These are phyloP conservation scores for Dryadula phaetusa DNA, from an alignment of 2,888 invertebrate species.

Conservation along the genomic window DNA sequence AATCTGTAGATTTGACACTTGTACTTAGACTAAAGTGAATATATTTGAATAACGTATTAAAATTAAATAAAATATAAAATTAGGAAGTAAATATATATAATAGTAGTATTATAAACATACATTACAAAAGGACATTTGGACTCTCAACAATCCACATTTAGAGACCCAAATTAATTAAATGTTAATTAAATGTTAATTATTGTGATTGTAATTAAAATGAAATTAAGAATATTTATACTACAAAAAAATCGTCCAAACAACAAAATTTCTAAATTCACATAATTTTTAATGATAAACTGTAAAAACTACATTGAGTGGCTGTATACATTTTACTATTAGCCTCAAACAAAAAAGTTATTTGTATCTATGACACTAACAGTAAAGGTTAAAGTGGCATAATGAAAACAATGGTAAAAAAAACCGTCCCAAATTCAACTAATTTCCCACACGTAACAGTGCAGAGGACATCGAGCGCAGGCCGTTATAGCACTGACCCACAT, in stretches of 20 bases:
- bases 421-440: slow-evolving; percentile 83
- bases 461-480: slow-evolving; percentile 80
- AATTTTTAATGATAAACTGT: not conserved
- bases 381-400: slow-evolving; percentile 64
- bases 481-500: slow-evolving; percentile 84
- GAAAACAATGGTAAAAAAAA: slow-evolving; percentile 66
- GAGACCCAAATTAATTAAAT: no score
- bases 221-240: not conserved
- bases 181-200: no score
- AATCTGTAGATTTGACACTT: slow-evolving; percentile 24
- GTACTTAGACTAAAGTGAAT: not conserved
- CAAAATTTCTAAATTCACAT: not conserved
- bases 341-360: slow-evolving; percentile 5
- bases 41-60: not conserved
- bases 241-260: not conserved
- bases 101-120: no score
- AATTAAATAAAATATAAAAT: not conserved
- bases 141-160: no score
- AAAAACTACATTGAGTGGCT: not conserved
- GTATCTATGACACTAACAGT: slow-evolving; percentile 48
- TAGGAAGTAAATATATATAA: no score
- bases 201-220: no score
- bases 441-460: slow-evolving; percentile 85
- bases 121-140: not conserved
- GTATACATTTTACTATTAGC: not conserved